These are phyloP conservation scores for Cryptus viduatorius DNA, from an alignment of 2,888 invertebrate genomes.

Conservation along the genomic window DNA sequence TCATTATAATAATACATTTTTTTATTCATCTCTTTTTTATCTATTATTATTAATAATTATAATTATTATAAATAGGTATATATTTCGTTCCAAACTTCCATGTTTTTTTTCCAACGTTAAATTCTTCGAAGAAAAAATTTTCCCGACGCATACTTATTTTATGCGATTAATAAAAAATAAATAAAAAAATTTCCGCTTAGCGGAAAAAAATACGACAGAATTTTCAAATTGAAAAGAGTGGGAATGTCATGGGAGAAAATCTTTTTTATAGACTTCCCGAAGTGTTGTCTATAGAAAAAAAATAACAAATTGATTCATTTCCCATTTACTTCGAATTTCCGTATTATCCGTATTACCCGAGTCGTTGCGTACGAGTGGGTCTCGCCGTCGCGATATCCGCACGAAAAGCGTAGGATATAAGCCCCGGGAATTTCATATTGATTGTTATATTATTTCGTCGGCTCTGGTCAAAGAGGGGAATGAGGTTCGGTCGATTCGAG, in stretches of 20 bases:
- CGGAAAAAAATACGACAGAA: not conserved
- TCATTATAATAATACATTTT: too few relatives aligned
- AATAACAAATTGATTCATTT: not conserved
- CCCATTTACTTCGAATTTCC: conserved; percentile 15
- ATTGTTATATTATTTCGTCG: conserved; percentile 76
- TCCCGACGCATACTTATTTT: too few relatives aligned
- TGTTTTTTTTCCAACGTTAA: too few relatives aligned
- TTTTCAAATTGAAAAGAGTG: not conserved
- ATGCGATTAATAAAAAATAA: too few relatives aligned
- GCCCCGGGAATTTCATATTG: conserved; percentile 75
- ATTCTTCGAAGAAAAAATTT: too few relatives aligned
- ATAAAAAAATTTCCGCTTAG: too few relatives aligned
- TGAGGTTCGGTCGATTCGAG: conserved; percentile 24
- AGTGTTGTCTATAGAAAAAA: not conserved
- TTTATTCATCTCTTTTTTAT: too few relatives aligned
- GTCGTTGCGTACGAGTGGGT: conserved; percentile 32
- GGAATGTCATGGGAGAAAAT: not conserved
- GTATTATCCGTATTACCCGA: conserved; percentile 6
- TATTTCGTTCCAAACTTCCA: too few relatives aligned
- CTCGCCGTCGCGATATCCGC: not conserved
- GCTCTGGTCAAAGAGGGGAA: conserved; percentile 63
- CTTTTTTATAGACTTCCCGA: not conserved
- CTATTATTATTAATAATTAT: too few relatives aligned
- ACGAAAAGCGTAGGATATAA: conserved; percentile 69
- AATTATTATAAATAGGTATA: too few relatives aligned